A percentile compares a stretch with the other conserved stretches of the same genome.
These are phyloP conservation scores for Halictus ligatus DNA, from an alignment of 2,888 invertebrate genomes.

Conservation along the genomic window DNA sequence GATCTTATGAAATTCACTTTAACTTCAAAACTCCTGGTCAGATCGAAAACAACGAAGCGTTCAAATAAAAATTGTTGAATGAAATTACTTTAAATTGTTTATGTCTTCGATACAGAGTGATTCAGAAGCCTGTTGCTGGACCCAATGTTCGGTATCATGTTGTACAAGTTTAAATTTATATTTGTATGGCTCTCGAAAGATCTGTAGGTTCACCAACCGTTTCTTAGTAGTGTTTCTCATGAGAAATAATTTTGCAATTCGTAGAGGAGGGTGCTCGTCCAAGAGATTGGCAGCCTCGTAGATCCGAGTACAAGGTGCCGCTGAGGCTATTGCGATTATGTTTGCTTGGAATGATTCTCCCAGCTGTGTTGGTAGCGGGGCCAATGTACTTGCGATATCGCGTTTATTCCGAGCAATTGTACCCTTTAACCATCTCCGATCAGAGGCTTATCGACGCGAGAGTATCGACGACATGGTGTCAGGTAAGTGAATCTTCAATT, in stretches of 20 bases:
- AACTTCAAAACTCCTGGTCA: neutral
- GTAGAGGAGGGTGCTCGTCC: conserved; percentile 72
- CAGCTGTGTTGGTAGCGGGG: conserved; percentile 88
- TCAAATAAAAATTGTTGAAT: neutral
- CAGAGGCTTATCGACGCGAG: conserved; percentile 90
- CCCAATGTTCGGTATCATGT: neutral
- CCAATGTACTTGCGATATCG: conserved; percentile 90
- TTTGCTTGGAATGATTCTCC: conserved; percentile 88
- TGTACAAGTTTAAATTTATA: neutral
- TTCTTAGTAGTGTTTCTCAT: neutral
- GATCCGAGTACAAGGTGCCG: conserved; percentile 84
- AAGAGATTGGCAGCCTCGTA: conserved; percentile 76
- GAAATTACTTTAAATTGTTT: neutral
- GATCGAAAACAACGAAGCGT: neutral
- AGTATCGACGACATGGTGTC: conserved; percentile 92
- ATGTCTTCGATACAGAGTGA: neutral
- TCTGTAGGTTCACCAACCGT: neutral
- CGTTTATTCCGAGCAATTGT: conserved; percentile 89
- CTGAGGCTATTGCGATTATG: conserved; percentile 87
- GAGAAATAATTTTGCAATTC: conserved; percentile 32
- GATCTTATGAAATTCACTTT: neutral
- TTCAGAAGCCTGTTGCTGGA: neutral
- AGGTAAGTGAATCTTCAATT: conserved; percentile 85
- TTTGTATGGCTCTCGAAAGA: neutral
- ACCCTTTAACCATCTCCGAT: conserved; percentile 91